These are phyloP conservation scores for Dipodomys merriami DNA, from an alignment of 2,113 vertebrate genomes.

Conservation along the genomic window DNA sequence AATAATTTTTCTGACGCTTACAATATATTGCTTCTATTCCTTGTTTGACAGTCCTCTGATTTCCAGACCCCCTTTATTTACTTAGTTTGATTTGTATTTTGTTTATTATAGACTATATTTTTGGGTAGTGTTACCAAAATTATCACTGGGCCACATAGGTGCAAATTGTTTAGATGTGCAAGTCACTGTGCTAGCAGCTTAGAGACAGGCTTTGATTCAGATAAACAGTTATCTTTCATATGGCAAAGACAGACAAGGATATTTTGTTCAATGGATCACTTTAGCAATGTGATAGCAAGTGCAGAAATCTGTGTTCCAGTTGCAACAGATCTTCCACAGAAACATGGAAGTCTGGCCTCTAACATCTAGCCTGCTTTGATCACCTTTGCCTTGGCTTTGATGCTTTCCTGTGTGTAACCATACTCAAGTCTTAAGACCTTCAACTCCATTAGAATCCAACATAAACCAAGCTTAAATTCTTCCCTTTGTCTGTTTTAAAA, in stretches of 20 bases:
- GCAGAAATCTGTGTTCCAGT: too few relatives aligned
- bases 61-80: not conserved
- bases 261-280: not conserved
- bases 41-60: not conserved
- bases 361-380: not conserved
- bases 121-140: not conserved
- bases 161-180: not conserved
- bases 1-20: not conserved
- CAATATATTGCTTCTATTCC: not conserved
- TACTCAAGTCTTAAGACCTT: not conserved
- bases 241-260: not conserved
- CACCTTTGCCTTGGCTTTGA: not conserved
- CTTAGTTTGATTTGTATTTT: not conserved
- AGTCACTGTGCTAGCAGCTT: not conserved
- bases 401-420: accelerated
- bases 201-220: not conserved
- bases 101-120: not conserved
- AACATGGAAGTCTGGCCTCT: not conserved
- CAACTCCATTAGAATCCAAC: not conserved
- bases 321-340: not conserved
- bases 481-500: not conserved
- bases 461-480: not conserved
- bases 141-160: too few relatives aligned
- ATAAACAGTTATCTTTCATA: not conserved
- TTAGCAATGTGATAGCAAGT: not conserved